Conservation (phyloP, 92 coral and sea anemone species). For the Hydrozoanthus gracilis region DNA sequence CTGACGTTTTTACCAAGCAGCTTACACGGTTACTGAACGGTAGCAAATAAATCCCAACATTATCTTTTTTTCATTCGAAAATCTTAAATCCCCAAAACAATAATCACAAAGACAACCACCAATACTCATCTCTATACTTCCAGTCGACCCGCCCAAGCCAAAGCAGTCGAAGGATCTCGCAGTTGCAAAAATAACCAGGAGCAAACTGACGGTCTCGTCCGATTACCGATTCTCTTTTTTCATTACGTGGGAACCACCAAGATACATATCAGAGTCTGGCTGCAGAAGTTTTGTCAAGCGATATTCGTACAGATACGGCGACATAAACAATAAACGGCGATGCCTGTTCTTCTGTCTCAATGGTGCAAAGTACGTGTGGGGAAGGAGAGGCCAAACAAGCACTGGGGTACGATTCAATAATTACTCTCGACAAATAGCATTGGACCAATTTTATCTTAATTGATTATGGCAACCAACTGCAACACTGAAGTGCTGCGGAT, state of each 20-base stretch:
- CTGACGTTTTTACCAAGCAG: no score
- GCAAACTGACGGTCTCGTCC: not conserved
- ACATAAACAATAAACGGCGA: not conserved
- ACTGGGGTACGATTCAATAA: not conserved
- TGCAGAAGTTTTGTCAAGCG: not conserved
- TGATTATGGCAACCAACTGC: no score
- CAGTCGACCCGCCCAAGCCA: slow-evolving; percentile 32
- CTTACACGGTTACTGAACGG: no score
- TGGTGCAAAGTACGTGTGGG: not conserved
- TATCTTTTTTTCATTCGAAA: no score
- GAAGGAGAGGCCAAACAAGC: not conserved
- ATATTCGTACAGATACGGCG: slow-evolving; percentile 4
- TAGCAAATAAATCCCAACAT: not conserved
- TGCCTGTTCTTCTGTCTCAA: not conserved
- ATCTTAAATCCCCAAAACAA: not conserved
- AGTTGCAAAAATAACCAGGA: slow-evolving; percentile 6
- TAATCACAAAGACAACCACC: no score
- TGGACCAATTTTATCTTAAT: no score
- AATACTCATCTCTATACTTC: not conserved
- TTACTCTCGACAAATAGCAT: not conserved
- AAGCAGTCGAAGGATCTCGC: slow-evolving; percentile 12
- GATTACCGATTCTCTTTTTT: slow-evolving; percentile 24
- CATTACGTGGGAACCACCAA: slow-evolving; percentile 20
- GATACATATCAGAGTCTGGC: not conserved
- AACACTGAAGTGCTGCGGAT: no score